phyloP scores from a whole-genome alignment of 2,797 vertebrate species.

The Brotula barbata region DNA sequence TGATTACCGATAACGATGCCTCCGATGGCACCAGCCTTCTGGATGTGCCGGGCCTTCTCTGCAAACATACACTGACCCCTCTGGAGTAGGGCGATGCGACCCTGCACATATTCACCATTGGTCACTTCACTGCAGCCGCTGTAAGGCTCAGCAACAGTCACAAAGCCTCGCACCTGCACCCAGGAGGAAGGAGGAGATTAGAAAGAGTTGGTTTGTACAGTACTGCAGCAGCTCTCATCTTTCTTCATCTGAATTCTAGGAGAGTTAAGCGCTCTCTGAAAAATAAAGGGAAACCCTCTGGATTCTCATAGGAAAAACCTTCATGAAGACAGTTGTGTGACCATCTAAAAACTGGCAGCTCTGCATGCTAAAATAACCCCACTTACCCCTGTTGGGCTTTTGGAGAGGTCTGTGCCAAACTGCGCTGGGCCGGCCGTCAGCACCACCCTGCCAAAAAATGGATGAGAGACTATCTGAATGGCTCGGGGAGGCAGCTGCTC shows the following conservation, averaged over 20 bases:
- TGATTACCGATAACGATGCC: conserved; percentile 95
- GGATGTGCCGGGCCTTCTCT: conserved; percentile 95
- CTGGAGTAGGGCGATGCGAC: conserved; percentile 93
- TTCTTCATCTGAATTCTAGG: conserved; percentile 16
- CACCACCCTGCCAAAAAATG: conserved; percentile 96
- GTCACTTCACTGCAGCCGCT: conserved; percentile 91
- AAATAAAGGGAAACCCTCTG: conserved; percentile 11
- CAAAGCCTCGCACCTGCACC: conserved; percentile 90
- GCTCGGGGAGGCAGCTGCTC: conserved; percentile 97
- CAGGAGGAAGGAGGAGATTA: neutral
- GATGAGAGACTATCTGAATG: conserved; percentile 95
- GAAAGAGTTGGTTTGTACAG: neutral
- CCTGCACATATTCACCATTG: conserved; percentile 87
- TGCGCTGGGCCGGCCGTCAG: conserved; percentile 96
- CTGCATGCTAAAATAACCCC: conserved; percentile 18
- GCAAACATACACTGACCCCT: conserved; percentile 99
- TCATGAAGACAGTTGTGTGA: conserved; percentile 9
- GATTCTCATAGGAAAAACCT: conserved; percentile 32
- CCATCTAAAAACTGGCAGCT: conserved; percentile 19
- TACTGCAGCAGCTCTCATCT: neutral
- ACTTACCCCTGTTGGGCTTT: conserved; percentile 90
- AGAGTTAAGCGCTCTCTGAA: conserved; percentile 21
- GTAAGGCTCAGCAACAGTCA: conserved; percentile 92
- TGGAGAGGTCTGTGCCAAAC: conserved; percentile 94
- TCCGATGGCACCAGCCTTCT: conserved; percentile 94